These are phyloP conservation scores for Lamellibrachia luymesi DNA, from an alignment of 1,140 invertebrate genomes.

Conservation along the genomic window DNA sequence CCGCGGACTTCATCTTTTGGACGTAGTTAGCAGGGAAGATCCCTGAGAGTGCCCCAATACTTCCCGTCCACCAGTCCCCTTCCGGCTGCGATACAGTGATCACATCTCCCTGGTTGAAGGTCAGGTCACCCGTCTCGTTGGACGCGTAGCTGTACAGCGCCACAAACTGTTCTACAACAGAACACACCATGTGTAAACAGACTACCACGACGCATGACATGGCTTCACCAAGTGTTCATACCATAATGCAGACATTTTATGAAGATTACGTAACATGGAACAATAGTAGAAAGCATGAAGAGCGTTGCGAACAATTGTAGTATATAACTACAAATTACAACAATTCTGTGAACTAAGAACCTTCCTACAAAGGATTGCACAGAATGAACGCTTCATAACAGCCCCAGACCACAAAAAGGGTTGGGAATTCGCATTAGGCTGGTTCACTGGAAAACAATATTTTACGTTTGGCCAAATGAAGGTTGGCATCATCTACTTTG, in stretches of 20 bases:
- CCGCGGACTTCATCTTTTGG: background rate
- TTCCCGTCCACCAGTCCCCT: conserved; percentile 98
- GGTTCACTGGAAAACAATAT: background rate
- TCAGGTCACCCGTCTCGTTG: conserved; percentile 84
- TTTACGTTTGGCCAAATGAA: background rate
- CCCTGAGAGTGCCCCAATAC: conserved; percentile 77
- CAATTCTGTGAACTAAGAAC: no score
- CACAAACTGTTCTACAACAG: conserved; percentile 51
- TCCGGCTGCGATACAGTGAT: conserved; percentile 66
- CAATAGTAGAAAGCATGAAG: no score
- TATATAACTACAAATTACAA: no score
- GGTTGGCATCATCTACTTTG: background rate
- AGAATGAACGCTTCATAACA: no score
- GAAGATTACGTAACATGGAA: no score
- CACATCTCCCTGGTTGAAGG: conserved; percentile 86
- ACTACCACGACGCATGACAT: no score
- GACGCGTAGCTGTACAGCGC: conserved; percentile 68
- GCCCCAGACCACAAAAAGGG: no score
- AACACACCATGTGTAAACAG: background rate
- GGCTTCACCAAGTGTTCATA: no score
- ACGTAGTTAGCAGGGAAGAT: conserved; percentile 80
- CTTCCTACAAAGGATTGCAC: no score
- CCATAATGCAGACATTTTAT: no score
- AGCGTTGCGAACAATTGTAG: no score
- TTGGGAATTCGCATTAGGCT: background rate